Evolutionary conservation across 2,888 invertebrate species (phyloP), one percentile per base, ranked within the genome.

Genomic region (Ophion slaviceki): DNA sequence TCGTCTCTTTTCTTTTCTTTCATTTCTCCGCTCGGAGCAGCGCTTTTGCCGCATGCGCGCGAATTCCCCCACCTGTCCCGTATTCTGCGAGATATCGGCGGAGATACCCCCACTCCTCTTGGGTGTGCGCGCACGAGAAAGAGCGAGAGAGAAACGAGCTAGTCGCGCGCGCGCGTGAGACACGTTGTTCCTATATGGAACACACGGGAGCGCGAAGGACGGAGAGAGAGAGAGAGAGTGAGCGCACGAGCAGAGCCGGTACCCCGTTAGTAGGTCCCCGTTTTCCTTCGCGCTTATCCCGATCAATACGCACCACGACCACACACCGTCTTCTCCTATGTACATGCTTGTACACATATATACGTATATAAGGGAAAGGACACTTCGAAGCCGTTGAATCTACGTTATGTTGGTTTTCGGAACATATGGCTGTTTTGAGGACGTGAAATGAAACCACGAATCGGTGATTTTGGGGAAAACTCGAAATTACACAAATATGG

Each of bases 301-400:
- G 89, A 89, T 89, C 89, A 89, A 89, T 89, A 89, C 89, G 85
- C 87, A 86, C 89, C 74, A 88, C 88, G 83, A 87, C 85, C 79
- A 84, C 83, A 84, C 86, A 86, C 79, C 86, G 83, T 86, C 79
- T 85, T 84, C 70, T 72, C 80, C 57, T 68, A 83, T 84, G 70
- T 85, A 77, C 84, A 80, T 84, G 76, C 40, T 5, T 64, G 17
- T 47, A 6, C 57, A 45, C 14, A 75, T 47, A 74, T 24, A 62
- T 28, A 7, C 20, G 53, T 14, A 72, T 20, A 61, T 32, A 2
- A 17, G 17, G 53, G 17, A 17, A 17, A 53, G 53, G 53, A 53
- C 53, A 53, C 14, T 53, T 53, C 14, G 17, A 53, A 17, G 14
- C 53, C 53, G 53, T 53, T 53, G 14, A 53, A 53, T 53, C 53